Base-by-base conservation (phyloP, 1,140 invertebrate species). In the Colletes latitarsis region DNA sequence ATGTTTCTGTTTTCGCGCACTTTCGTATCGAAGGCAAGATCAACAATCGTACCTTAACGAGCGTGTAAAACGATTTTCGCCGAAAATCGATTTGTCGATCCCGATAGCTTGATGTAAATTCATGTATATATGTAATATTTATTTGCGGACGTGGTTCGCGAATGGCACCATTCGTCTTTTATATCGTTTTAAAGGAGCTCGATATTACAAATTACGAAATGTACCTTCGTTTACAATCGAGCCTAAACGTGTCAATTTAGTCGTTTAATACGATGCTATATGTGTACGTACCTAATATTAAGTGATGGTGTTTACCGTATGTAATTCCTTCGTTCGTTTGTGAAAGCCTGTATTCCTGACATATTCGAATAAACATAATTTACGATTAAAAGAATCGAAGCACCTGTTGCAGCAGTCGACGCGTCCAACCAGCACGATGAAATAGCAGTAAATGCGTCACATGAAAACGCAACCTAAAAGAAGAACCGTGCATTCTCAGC, bases 121-220 rank as follows among this genome's bases (percentile, higher is more conserved):
- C 67, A 30, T 70, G 75, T 70, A 77, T 58, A 70, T 70, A 77
- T 39, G 30, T 77, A 39, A 71, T 70, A 77, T 77, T 77, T 77
- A 77, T 77, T 77, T 15, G 15, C 17, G 62, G 41, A 57, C 14
- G 14, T 41, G 53, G 14, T 41, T 60, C 39, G 10, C 9, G n/a
- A 57, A 43, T 9, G 3, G n/a, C 39, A 41, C 14, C 6, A 8
- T n/a, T 70, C 64, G 64, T 67, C 10, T 49, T 8, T 12, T 9
- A 12, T 17, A 6, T 55, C 30, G 17, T 14, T 60, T 60, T 17
- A 60, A 39, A 17, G 46, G n/a, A 9, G 53, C 68, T 57, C 12
- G 12, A 19, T 46, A 19, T 19, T 41, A 15, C n/a, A 9, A 17
- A 46, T 41, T 4, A 49, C 3, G 9, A 10, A 8, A 60, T 30